Evolutionary conservation across 2,113 vertebrate species (phyloP).

Genomic region (Amphiprion percula): DNA sequence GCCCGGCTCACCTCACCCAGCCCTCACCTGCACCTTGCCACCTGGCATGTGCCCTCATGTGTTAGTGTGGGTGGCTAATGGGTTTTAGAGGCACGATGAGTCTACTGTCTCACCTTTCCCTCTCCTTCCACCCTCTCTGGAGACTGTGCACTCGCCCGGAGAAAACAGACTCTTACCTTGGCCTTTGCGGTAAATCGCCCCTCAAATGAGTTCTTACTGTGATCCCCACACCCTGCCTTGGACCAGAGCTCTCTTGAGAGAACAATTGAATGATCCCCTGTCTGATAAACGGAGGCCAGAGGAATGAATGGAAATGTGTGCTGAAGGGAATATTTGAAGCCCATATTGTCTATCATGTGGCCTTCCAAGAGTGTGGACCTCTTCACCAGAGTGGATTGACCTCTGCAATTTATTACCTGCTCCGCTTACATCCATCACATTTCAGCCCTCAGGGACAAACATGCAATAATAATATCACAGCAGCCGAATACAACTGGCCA

Average conservation of each 20-base stretch:
- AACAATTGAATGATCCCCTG: constrained; percentile 66
- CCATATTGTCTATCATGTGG: constrained; percentile 60
- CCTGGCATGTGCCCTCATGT: constrained; percentile 34
- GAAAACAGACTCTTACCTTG: constrained; percentile 60
- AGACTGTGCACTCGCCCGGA: constrained; percentile 39
- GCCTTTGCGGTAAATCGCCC: constrained; percentile 62
- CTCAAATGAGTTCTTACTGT: constrained; percentile 56
- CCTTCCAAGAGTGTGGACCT: constrained; percentile 50
- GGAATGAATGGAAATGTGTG: constrained; percentile 57
- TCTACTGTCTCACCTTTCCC: constrained; percentile 39
- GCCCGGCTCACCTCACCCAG: constrained; percentile 27
- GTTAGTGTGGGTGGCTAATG: constrained; percentile 39
- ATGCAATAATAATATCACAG: constrained; percentile 58
- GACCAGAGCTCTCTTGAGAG: constrained; percentile 59
- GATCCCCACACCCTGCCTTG: constrained; percentile 50
- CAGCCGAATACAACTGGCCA: constrained; percentile 2
- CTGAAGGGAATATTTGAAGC: constrained; percentile 51
- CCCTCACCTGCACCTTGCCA: constrained; percentile 21
- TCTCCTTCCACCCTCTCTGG: constrained; percentile 23
- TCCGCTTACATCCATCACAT: constrained; percentile 64
- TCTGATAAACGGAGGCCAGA: constrained; percentile 54
- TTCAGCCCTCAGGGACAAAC: constrained; percentile 54
- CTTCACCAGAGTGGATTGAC: constrained; percentile 72
- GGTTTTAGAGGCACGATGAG: constrained; percentile 50
- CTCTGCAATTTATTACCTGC: constrained; percentile 73